Base-by-base conservation (phyloP, 2,888 invertebrate species). In the Adelphocoris suturalis region DNA sequence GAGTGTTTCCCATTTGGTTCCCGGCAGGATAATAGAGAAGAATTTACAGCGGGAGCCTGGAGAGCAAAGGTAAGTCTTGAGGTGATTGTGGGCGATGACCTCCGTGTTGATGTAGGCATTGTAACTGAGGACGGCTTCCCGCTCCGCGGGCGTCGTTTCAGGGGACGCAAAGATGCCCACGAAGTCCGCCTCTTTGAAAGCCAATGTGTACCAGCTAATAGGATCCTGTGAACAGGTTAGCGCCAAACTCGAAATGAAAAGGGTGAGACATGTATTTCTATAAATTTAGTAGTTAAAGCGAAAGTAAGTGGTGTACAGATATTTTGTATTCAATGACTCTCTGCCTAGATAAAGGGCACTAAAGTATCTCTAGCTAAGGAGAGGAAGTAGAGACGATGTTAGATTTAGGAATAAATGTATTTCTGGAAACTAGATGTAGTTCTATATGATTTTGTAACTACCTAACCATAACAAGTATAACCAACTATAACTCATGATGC, bases 111-210 rank as follows among this genome's bases (percentile, higher is more conserved):
- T 90, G 89, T 92, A 92, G 7, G 90, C 90, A 28, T 91, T 91
- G 78, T 89, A 91, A 55, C 88, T 90, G 78, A 61, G 37, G 23
- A 90, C 91, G 5, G 87, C 91, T 46, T 90, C 91, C 47, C 55
- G 82, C 78, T 91, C 90, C 13, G 61, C 80, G 7, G 28, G 86
- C 57, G 85, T 13, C 11, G 90, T 89, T n/a, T 91, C 76, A 7
- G 92, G 92, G 14, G 91, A 91, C 27, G 92, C 91, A 52, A 92
- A 91, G 76, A 92, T 91, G 46, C 91, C 90, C 23, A 92, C 91
- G 84, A 91, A 91, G 90, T 92, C 91, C 4, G 91, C 91, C 81
- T 91, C 90, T 57, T 91, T 91, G 86, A 92, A 92, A 13, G 92
- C 91, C 75, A 91, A 90, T 28, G 90, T 90, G 86, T 92, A 92